Evolutionary conservation across 2,888 invertebrate genomes (phyloP).

Genomic region (Tineola bisselliella): DNA sequence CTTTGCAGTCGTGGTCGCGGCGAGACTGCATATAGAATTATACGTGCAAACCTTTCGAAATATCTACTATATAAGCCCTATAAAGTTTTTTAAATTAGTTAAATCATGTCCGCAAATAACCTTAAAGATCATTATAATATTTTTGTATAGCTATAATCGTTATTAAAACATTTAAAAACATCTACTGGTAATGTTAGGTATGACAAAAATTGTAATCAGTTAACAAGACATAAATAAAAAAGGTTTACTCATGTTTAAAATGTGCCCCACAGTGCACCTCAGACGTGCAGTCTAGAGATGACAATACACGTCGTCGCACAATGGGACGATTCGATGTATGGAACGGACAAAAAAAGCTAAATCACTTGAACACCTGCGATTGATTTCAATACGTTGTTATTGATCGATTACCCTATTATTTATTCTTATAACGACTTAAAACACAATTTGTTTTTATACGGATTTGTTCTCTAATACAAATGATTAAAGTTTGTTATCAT

Average conservation of each 20-base stretch:
- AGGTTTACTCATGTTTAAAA: not conserved
- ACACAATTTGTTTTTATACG: not conserved
- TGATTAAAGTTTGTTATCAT: not conserved
- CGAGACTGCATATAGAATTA: too few species aligned
- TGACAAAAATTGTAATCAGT: too few species aligned
- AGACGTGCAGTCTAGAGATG: constrained; percentile 20
- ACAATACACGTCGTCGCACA: constrained; percentile 32
- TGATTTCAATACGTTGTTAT: constrained; percentile 45
- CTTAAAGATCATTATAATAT: too few species aligned
- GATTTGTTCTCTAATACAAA: not conserved
- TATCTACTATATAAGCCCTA: too few species aligned
- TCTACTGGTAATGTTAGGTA: too few species aligned
- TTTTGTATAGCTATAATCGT: too few species aligned
- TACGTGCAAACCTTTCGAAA: too few species aligned
- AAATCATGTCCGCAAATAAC: too few species aligned
- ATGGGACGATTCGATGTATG: constrained; percentile 28
- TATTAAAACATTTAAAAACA: too few species aligned
- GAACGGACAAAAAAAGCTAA: constrained; percentile 40
- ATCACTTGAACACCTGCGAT: constrained; percentile 63
- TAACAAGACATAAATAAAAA: not conserved
- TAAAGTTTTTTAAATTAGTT: too few species aligned
- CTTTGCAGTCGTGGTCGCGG: too few species aligned
- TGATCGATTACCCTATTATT: constrained; percentile 43
- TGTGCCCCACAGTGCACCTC: constrained; percentile 1
- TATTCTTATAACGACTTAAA: constrained; percentile 23